phyloP scores from a whole-genome alignment of 2,113 vertebrate genomes.

The Arizona elegans region DNA sequence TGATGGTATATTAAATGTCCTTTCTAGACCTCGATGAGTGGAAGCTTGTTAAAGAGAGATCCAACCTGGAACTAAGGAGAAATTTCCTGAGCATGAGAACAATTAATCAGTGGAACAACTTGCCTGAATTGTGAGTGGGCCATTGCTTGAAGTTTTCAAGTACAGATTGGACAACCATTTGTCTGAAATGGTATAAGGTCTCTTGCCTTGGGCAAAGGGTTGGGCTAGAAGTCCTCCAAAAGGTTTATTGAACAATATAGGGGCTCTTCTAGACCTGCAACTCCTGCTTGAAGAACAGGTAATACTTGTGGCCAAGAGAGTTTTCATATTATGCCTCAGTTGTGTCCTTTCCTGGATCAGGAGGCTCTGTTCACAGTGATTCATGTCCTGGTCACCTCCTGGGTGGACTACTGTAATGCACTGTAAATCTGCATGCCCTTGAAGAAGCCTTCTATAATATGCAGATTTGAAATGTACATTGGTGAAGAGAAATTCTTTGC shows the following conservation, averaged over 20 bases:
- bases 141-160: neutral
- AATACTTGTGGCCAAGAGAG: neutral
- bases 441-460: neutral
- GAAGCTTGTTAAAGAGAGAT: neutral
- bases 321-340: neutral
- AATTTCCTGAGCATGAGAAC: neutral
- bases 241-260: no score
- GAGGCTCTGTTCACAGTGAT: neutral
- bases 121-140: neutral
- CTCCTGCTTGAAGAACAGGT: neutral
- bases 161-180: neutral
- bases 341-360: neutral
- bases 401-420: neutral
- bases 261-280: neutral
- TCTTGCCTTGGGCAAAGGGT: neutral
- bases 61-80: neutral
- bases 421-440: neutral
- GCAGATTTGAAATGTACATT: neutral
- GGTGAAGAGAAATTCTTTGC: constrained; percentile 17
- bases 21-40: neutral
- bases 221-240: neutral
- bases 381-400: neutral
- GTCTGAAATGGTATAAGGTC: neutral
- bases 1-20: neutral
- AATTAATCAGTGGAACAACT: neutral